Evolutionary conservation across 1,140 invertebrate species (phyloP).

Genomic region (Drosophila takahashii): DNA sequence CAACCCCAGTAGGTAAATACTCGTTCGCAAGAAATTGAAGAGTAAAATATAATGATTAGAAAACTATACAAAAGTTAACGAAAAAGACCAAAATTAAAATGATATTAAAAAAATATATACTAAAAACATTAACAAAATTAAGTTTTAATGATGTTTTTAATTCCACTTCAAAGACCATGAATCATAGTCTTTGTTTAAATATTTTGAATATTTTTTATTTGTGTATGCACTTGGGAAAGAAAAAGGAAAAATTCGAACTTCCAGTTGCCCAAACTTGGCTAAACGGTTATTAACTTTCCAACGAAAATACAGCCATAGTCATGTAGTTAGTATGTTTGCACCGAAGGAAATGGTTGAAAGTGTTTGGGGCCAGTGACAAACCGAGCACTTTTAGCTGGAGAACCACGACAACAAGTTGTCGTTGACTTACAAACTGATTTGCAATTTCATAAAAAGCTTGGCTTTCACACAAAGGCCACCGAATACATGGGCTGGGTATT

Average conservation of each 20-base stretch:
- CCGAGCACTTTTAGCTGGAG: conserved; percentile 22
- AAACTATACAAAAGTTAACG: no score
- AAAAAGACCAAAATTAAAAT: no score
- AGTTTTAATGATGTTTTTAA: no score
- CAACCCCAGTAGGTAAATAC: background rate
- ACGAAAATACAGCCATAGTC: conserved; percentile 75
- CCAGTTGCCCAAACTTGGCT: conserved; percentile 55
- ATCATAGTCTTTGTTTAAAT: no score
- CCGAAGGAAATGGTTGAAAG: conserved; percentile 33
- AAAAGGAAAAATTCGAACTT: conserved; percentile 25
- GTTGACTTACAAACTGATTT: conserved; percentile 82
- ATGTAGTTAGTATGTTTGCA: conserved; percentile 73
- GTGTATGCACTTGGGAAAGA: conserved; percentile 19
- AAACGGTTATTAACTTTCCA: conserved; percentile 80
- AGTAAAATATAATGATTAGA: background rate
- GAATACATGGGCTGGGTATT: background rate
- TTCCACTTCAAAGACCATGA: no score
- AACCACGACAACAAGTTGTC: conserved; percentile 61
- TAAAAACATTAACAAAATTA: no score
- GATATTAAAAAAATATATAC: no score
- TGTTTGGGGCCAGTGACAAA: conserved; percentile 23
- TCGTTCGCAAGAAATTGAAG: background rate
- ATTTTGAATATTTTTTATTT: conserved; percentile 26
- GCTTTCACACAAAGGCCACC: conserved; percentile 39
- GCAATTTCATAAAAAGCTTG: conserved; percentile 80